These are phyloP conservation scores for Diadromus collaris DNA, from an alignment of 2,888 invertebrate genomes.

Conservation along the genomic window DNA sequence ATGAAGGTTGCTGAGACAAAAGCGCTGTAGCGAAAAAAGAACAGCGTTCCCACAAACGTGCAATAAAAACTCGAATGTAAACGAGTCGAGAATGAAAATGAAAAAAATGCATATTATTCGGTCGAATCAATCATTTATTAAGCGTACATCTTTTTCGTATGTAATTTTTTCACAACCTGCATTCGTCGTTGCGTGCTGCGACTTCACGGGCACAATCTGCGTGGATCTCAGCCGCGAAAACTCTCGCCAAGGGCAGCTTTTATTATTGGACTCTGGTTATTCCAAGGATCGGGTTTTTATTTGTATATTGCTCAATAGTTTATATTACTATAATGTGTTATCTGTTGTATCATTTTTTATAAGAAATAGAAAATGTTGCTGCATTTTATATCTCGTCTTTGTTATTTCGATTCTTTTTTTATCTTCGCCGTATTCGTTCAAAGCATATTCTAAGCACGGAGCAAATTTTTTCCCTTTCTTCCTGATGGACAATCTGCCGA, in stretches of 20 bases:
- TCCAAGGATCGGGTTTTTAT: conserved; percentile 74
- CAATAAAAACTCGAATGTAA: conserved; percentile 64
- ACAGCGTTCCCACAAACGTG: conserved; percentile 62
- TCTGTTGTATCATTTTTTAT: conserved; percentile 80
- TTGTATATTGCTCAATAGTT: conserved; percentile 80
- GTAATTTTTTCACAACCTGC: conserved; percentile 15
- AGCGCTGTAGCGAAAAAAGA: neutral
- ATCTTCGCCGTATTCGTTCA: neutral
- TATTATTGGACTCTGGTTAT: conserved; percentile 77
- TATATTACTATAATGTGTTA: conserved; percentile 79
- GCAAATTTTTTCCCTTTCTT: neutral
- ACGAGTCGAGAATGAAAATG: conserved; percentile 22
- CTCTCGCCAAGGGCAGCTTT: conserved; percentile 71
- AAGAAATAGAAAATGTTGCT: conserved; percentile 80
- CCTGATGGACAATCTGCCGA: neutral
- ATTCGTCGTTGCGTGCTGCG: neutral
- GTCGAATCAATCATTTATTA: conserved; percentile 41
- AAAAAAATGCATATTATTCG: conserved; percentile 45
- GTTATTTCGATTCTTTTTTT: conserved; percentile 19
- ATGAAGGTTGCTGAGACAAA: conserved; percentile 70
- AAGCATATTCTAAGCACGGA: neutral
- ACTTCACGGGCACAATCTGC: conserved; percentile 24
- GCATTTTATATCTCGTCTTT: conserved; percentile 73
- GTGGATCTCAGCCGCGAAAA: conserved; percentile 6
- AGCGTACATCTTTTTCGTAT: conserved; percentile 45